Conservation (phyloP, 2,888 invertebrate species). For the Platerodrilus igneus region DNA sequence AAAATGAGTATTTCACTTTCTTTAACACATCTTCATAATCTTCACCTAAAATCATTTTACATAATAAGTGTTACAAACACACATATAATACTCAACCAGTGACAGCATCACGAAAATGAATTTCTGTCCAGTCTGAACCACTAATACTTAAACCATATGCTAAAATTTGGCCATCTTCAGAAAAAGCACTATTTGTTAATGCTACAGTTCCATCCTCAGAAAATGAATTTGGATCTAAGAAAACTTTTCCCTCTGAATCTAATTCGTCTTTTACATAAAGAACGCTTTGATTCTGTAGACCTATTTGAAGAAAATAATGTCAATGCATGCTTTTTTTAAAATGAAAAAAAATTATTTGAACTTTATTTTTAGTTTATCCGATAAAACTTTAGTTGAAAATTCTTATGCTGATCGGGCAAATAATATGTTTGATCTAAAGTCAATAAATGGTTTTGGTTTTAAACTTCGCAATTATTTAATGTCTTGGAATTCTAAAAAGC, state of each 20-base stretch:
- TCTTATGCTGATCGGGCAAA: no score
- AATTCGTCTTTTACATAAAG: constrained; percentile 78
- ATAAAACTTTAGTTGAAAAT: no score
- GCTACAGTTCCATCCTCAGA: constrained; percentile 90
- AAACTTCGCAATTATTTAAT: no score
- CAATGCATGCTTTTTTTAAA: no score
- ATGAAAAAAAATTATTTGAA: no score
- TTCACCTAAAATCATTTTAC: constrained; percentile 52
- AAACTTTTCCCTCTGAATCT: constrained; percentile 71
- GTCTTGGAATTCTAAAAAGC: no score
- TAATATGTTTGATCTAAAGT: no score
- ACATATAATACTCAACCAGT: constrained; percentile 52
- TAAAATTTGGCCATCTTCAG: constrained; percentile 83
- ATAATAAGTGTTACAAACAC: constrained; percentile 1
- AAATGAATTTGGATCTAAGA: constrained; percentile 91
- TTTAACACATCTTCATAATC: constrained; percentile 86
- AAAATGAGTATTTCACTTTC: constrained; percentile 86
- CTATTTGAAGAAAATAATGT: no score
- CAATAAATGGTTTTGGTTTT: no score
- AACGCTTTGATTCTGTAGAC: constrained; percentile 96
- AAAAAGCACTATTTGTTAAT: constrained; percentile 70
- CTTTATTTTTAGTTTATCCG: no score
- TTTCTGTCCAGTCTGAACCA: constrained; percentile 95
- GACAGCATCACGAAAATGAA: constrained; percentile 73
- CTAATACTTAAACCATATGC: constrained; percentile 90